Base-by-base conservation (phyloP, 2,113 vertebrate species). In the Abramis brama region DNA sequence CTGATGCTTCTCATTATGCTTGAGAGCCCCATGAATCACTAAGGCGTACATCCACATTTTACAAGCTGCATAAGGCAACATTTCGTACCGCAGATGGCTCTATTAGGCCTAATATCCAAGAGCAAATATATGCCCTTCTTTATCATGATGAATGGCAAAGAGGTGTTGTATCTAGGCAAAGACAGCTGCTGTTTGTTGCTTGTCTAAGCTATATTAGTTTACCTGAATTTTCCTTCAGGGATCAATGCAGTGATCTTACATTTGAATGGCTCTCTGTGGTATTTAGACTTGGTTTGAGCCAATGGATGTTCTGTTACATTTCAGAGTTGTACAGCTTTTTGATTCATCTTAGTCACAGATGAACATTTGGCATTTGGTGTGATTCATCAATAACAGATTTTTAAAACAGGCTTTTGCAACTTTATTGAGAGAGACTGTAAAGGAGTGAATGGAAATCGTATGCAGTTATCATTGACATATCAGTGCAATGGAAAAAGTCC, bases 1-100 rank as follows among this genome's bases (percentile, higher is more conserved):
- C 74, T 88, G 66, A 85, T 88, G 87, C 82, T 66, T 36, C 43
- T 83, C 73, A 59, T 81, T 83, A 39, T 78, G 52, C 57, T 86
- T 27, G 5, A 23, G n/a, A 86, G 83, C 27, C 12, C 13, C 27
- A 74, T 75, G 71, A 43, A 83, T 70, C 33, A 73, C 25, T 68
- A 6, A 75, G 59, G 59, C 15, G n/a, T 52, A 75, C 70, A 82
- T 71, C 23, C 36, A 64, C 39, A 15, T 84, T 78, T 84, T 75
- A 39, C 43, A 84, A 45, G 45, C 23, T 60, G 50, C 39, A 47
- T 55, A 84, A 89, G 57, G 27, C 74, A 62, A 59, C 39, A 73
- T 79, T 73, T 76, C 36, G 59, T 10, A 45, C 36, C 30, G n/a
- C 87, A 86, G 60, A 71, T 86, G 79, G 75, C 45, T 50, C 21